Percentiles rank a stretch among this genome's conserved stretches.
Evolutionary conservation across 2,113 vertebrate genomes (phyloP).

Genomic region (Brevimyrus niger): DNA sequence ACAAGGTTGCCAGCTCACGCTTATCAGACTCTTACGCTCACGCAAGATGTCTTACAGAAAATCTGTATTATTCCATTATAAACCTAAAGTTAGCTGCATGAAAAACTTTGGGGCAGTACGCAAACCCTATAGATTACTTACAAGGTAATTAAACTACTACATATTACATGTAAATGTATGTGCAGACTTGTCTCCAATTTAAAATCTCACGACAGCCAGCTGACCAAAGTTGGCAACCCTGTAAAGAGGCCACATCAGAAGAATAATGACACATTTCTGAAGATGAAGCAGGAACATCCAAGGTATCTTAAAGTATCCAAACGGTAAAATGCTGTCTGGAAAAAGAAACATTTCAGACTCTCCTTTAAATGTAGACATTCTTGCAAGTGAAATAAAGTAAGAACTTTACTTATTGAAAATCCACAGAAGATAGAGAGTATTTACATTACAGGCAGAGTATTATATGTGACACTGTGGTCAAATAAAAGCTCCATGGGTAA

Average conservation of each 20-base stretch:
- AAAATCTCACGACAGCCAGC: no score
- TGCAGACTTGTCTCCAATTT: no score
- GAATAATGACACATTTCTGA: not conserved
- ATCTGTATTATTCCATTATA: no score
- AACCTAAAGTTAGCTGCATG: no score
- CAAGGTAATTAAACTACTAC: no score
- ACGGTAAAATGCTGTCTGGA: not conserved
- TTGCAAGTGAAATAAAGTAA: not conserved
- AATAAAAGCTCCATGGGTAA: not conserved
- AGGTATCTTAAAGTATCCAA: not conserved
- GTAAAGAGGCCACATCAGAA: not conserved
- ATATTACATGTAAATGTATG: no score
- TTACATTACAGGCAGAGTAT: not conserved
- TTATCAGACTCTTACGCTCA: no score
- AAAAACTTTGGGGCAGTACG: no score
- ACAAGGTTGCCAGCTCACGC: no score
- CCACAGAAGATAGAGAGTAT: not conserved
- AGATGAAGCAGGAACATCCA: not conserved
- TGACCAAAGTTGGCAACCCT: no score
- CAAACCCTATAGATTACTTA: no score
- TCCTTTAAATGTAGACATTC: not conserved
- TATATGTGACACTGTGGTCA: not conserved
- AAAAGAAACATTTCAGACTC: not conserved
- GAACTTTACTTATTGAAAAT: not conserved
- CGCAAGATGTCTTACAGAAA: no score